Base-by-base conservation (phyloP, 2,113 vertebrate species). In the Neogobius melanostomus region DNA sequence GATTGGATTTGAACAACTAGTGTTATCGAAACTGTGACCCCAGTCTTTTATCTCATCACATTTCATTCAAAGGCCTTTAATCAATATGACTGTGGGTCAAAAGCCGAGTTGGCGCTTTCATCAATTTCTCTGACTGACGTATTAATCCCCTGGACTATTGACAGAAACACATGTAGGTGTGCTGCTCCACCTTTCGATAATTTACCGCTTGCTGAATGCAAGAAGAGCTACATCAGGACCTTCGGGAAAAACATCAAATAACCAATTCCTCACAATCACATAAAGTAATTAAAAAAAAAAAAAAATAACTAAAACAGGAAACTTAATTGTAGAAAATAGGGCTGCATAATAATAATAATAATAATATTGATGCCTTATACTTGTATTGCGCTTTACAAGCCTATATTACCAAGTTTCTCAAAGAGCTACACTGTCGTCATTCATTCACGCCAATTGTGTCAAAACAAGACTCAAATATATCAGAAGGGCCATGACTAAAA, bases 61-160 rank as follows among this genome's bases (percentile, higher is more conserved):
- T 85, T 82, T 76, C 42, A 65, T 36, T 85, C 75, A 66, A 62
- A 9, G 17, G 49, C 6, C 42, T 59, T 60, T 42, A 75, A 87
- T 88, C 81, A 67, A 86, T 84, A 68, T 11, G 14, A 57, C 45
- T 69, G 52, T 16, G 10, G 69, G 70, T 80, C 47, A 71, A 12
- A 47, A 52, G 49, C 47, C 44, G 46, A 60, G 61, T 71, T 68
- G 64, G 49, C 51, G 16, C 51, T 12, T 46, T 61, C 78, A 76
- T 84, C 69, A 71, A 61, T 85, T 76, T 69, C 42, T 61, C 50
- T 77, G 61, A 82, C n/a, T 78, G 78, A 77, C 69, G 75, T 69
- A 78, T 72, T 2, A 71, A 84, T 85, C 68, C 60, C 49, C 59
- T 65, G 21, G 11, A 60, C 51, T 56, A 66, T 60, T 72, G 66